These are phyloP conservation scores for Bombus cullumanus DNA, from an alignment of 1,140 invertebrate species.

Conservation along the genomic window DNA sequence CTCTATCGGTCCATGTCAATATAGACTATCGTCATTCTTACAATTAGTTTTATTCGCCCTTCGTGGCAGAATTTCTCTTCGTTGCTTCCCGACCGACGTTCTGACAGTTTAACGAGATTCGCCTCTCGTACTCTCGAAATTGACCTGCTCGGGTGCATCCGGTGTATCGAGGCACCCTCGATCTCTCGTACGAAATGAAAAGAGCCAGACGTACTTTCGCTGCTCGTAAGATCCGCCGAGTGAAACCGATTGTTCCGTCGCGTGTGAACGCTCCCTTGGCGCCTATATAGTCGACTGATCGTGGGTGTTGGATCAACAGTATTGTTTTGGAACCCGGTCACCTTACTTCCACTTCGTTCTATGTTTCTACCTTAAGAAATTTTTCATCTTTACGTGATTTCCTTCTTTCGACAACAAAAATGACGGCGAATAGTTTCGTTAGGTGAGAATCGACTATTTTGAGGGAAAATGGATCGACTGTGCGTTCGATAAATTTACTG, in stretches of 20 bases:
- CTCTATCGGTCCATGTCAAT: not conserved
- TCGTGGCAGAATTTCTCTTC: slow-evolving; percentile 36
- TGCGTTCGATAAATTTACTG: not conserved
- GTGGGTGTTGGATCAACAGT: slow-evolving; percentile 70
- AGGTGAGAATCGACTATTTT: not conserved
- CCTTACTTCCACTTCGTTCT: not conserved
- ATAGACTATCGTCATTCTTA: not conserved
- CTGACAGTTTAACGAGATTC: slow-evolving; percentile 54
- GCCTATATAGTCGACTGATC: slow-evolving; percentile 76
- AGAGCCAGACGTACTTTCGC: slow-evolving; percentile 77
- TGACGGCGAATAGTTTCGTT: no score
- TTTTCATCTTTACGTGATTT: no score
- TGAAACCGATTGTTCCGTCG: slow-evolving; percentile 81
- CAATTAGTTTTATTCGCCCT: not conserved
- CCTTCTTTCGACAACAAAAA: not conserved
- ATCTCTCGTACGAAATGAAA: slow-evolving; percentile 47
- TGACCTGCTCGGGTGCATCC: slow-evolving; percentile 75
- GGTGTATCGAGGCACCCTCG: slow-evolving; percentile 70
- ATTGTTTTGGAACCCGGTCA: slow-evolving; percentile 62
- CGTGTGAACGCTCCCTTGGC: slow-evolving; percentile 73
- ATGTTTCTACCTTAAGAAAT: not conserved
- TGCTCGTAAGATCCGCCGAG: slow-evolving; percentile 72
- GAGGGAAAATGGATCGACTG: not conserved
- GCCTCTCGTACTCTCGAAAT: slow-evolving; percentile 48
- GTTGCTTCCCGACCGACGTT: slow-evolving; percentile 20